Percentiles rank a stretch among this genome's conserved stretches.
These are phyloP conservation scores for Rhynchopsitta pachyrhyncha DNA, from an alignment of 2,113 vertebrate species.

Conservation along the genomic window DNA sequence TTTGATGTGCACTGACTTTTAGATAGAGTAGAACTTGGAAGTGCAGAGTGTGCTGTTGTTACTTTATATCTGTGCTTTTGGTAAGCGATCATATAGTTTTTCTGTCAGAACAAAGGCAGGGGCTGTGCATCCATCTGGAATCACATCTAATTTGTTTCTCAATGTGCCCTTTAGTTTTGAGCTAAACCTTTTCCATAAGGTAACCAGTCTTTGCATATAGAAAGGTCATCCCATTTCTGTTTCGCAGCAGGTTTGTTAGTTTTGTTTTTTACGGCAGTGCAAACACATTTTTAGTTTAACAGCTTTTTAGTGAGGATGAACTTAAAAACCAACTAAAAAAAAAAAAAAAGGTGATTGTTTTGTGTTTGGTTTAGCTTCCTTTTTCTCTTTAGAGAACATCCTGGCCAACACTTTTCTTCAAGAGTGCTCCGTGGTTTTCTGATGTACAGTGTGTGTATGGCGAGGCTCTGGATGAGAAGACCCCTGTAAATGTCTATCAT, in stretches of 20 bases:
- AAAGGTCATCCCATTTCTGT: neutral
- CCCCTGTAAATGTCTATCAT: neutral
- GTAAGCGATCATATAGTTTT: neutral
- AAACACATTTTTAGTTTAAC: neutral
- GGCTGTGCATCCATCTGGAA: neutral
- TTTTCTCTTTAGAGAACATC: neutral
- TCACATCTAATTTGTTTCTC: neutral
- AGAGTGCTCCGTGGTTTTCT: neutral
- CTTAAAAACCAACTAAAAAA: neutral
- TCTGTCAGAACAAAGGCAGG: neutral
- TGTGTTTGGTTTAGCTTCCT: neutral
- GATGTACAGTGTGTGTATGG: rapidly evolving
- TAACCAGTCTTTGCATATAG: neutral
- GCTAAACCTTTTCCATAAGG: neutral
- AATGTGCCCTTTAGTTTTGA: neutral
- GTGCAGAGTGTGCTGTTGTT: neutral
- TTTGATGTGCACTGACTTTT: neutral
- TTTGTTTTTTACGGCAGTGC: neutral
- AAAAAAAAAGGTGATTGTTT: neutral
- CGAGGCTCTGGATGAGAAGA: neutral
- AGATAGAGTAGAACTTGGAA: neutral
- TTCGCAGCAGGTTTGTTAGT: neutral
- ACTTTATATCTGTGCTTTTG: neutral
- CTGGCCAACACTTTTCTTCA: neutral
- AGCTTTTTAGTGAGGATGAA: neutral